Base-by-base conservation (phyloP, 37 sponge, comb jelly and placozoan species). In the Halisarca cf. caerulea region DNA sequence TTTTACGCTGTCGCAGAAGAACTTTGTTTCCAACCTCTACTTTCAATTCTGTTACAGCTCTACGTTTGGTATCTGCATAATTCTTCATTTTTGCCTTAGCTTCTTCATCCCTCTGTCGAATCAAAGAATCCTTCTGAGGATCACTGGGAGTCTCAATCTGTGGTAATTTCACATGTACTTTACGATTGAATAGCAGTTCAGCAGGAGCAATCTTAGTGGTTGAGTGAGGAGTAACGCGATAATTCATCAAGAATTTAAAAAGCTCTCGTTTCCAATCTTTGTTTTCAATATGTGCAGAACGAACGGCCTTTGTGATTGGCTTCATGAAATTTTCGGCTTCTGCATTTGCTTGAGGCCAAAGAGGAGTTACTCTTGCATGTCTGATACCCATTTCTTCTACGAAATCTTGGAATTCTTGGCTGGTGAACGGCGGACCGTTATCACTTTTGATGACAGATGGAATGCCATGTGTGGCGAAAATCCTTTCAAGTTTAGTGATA, bases 321-420 rank as follows among this genome's bases (percentile, higher is more conserved):
- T 88, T 81, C 88, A 88, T 88, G 40, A 88, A 88, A 35, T 73
- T 87, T 68, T 87, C 87, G 20, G 73, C 73, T 81, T 87, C 73
- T n/a, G n/a, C n/a, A n/a, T n/a, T n/a, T n/a, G n/a, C n/a, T n/a
- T n/a, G n/a, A n/a, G n/a, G n/a, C n/a, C 57, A 87, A 15, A 80
- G 41, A 3, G 82, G 87, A 79, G 80, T 87, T 47, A 66, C 81
- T 53, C 36, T 68, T 3, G 23, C 59, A 35, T 80, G 87, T 20
- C 43, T 60, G 32, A 87, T 80, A 21, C 87, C 87, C 18, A 24
- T 71, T 28, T 80, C 75, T 69, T 32, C 1, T 59, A 81, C 81
- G 72, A 42, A 87, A n/a, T n/a, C 1, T 55, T 80, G 28, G 30
- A 87, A 80, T 58, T 87, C 87, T 35, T 70, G 18, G 7, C 82